Evolutionary conservation across 1,140 invertebrate genomes (phyloP).

Genomic region (Sarcophaga peregrina): DNA sequence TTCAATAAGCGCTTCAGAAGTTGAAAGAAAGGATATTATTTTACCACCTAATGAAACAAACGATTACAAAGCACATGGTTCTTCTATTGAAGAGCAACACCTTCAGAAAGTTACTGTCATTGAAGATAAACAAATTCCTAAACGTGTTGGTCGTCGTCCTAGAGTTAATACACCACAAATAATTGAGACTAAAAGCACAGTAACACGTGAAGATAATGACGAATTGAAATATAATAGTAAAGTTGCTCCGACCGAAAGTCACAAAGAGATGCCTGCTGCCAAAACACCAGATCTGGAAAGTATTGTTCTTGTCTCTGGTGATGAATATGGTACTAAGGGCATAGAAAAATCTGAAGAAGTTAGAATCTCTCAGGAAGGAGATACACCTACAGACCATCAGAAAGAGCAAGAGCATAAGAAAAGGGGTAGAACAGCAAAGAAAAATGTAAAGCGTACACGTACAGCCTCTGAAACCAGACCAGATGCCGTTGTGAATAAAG

Average conservation of each 20-base stretch:
- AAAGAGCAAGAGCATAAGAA: background rate
- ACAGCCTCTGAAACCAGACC: slow-evolving; percentile 33
- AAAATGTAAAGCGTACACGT: slow-evolving; percentile 18
- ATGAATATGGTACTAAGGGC: background rate
- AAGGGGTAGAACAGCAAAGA: background rate
- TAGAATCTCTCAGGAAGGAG: background rate
- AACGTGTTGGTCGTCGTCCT: background rate
- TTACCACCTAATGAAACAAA: no score
- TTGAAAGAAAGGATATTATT: no score
- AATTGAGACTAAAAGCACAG: background rate
- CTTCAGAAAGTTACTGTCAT: no score
- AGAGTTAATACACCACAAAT: background rate
- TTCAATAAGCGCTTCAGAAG: no score
- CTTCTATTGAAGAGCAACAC: no score
- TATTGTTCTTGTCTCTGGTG: no score
- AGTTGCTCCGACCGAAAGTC: background rate
- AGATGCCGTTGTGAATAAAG: background rate
- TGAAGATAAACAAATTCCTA: no score
- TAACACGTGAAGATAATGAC: background rate
- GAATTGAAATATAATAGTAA: slow-evolving; percentile 24
- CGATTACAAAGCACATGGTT: no score
- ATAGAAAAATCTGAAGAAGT: background rate
- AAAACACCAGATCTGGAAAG: no score
- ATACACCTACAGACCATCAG: background rate
- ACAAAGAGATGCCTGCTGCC: background rate